phyloP scores from a whole-genome alignment of 30 jellyfish, hydroid and myxozoan species.

The Clytia hemisphaerica region DNA sequence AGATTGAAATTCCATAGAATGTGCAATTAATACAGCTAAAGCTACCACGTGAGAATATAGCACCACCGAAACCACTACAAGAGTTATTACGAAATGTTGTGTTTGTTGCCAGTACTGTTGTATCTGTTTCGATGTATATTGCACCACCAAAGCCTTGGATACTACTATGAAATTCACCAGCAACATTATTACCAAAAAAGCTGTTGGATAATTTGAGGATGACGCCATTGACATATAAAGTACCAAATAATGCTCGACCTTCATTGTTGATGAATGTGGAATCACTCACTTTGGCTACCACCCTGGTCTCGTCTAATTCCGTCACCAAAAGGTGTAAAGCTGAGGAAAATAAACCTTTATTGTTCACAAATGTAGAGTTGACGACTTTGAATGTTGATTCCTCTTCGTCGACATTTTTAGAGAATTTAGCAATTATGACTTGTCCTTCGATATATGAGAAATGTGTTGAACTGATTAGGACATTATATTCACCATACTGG shows the following conservation, averaged over 20 bases:
- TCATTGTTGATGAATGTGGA: conserved; percentile 45
- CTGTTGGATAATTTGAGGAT: conserved; percentile 16
- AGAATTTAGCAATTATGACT: conserved; percentile 47
- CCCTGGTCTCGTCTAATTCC: neutral
- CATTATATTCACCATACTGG: conserved; percentile 6
- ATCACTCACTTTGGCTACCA: conserved; percentile 19
- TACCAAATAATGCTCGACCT: conserved; percentile 84
- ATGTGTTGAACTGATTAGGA: conserved; percentile 9
- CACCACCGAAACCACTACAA: conserved; percentile 96
- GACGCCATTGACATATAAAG: conserved; percentile 84
- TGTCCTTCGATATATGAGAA: conserved; percentile 67
- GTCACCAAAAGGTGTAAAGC: conserved; percentile 49
- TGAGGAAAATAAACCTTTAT: conserved; percentile 78
- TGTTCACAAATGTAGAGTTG: conserved; percentile 23
- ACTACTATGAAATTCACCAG: conserved; percentile 75
- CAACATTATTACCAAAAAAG: conserved; percentile 47
- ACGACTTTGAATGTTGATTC: neutral
- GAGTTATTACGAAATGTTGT: conserved; percentile 58
- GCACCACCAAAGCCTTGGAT: conserved; percentile 98
- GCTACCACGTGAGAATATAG: conserved; percentile 77
- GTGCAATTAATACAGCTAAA: conserved; percentile 35
- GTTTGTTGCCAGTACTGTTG: conserved; percentile 36
- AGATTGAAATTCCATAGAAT: conserved; percentile 42
- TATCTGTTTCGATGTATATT: conserved; percentile 47
- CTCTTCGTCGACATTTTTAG: conserved; percentile 11